Conservation (phyloP, 1,140 invertebrate genomes). For the Drosophila gunungcola region DNA sequence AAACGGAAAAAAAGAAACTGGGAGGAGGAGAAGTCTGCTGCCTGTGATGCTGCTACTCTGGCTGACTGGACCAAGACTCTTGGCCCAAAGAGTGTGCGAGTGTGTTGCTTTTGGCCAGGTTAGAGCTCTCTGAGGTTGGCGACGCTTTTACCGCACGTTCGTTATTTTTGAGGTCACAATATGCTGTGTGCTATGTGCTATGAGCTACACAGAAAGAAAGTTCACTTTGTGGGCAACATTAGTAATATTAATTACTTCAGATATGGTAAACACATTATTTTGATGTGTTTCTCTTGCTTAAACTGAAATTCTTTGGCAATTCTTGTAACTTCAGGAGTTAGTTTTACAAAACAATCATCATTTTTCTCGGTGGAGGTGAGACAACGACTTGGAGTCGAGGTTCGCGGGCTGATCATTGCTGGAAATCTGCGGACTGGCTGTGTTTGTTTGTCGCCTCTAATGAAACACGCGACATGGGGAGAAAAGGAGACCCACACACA, state of each 20-base stretch:
- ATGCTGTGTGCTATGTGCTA: constrained; percentile 50
- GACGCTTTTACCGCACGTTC: constrained; percentile 84
- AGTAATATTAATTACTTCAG: too few species aligned
- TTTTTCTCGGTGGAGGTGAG: constrained; percentile 14
- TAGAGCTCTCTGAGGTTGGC: constrained; percentile 65
- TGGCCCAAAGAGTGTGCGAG: constrained; percentile 43
- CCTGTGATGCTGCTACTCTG: constrained; percentile 51
- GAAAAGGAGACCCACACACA: constrained; percentile 25
- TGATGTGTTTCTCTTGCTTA: neutral
- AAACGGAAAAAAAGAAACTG: constrained; percentile 40
- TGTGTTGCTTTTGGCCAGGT: constrained; percentile 52
- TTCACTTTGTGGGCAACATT: neutral
- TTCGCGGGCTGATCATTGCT: constrained; percentile 70
- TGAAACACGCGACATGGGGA: constrained; percentile 78
- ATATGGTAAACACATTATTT: neutral
- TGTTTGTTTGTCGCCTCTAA: constrained; percentile 82
- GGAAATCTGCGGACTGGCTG: constrained; percentile 70
- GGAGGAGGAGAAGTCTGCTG: constrained; percentile 60
- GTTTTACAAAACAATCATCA: neutral
- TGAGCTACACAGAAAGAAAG: constrained; percentile 5
- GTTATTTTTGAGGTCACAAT: constrained; percentile 84
- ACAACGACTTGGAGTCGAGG: constrained; percentile 40
- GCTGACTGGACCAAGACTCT: constrained; percentile 70
- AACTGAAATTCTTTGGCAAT: neutral
- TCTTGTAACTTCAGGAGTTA: neutral